Conservation (phyloP, 2,797 vertebrate genomes). For the Sebastes hubbsi region DNA sequence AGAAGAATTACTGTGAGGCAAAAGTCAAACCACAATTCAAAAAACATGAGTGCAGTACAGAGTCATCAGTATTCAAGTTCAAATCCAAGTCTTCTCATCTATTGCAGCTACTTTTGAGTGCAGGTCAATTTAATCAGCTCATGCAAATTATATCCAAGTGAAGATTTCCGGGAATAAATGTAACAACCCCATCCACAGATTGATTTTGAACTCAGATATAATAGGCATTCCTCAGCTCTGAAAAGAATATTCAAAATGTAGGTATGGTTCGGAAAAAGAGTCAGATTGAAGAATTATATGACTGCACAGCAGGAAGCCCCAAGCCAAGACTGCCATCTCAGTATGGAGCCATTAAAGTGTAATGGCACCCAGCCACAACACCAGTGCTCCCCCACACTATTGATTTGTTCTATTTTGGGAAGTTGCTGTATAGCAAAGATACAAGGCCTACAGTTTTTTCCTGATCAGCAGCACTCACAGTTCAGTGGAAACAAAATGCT, state of each 20-base stretch:
- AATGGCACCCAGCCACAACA: slow-evolving; percentile 57
- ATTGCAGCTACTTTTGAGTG: neutral
- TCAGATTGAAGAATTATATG: slow-evolving; percentile 16
- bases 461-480: slow-evolving; percentile 4
- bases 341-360: slow-evolving; percentile 49
- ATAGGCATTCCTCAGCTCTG: neutral
- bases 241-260: neutral
- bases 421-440: slow-evolving; percentile 27
- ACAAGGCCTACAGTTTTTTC: slow-evolving; percentile 7
- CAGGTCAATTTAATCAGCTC: slow-evolving; percentile 3
- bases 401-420: slow-evolving; percentile 60
- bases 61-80: neutral
- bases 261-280: neutral
- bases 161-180: neutral
- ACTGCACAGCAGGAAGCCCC: slow-evolving; percentile 24
- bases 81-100: neutral
- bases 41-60: neutral
- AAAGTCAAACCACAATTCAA: neutral
- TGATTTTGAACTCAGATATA: neutral
- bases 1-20: neutral
- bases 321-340: slow-evolving; percentile 50
- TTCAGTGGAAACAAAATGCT: neutral
- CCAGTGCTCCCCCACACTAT: slow-evolving; percentile 32
- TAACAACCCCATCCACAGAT: neutral
- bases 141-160: neutral